phyloP scores from a whole-genome alignment of 1,140 invertebrate species.

The Euura lappo region DNA sequence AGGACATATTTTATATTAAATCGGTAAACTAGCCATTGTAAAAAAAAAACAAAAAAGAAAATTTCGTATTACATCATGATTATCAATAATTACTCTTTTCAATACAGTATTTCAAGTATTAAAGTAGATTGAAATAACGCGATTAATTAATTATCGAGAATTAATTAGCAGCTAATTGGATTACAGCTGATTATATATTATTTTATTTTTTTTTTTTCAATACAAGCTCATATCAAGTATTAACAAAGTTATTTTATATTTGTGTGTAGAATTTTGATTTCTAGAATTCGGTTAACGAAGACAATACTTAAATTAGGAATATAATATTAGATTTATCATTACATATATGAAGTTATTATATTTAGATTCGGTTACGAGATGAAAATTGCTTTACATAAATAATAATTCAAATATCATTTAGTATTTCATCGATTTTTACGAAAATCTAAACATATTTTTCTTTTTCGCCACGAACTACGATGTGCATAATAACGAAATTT shows the following conservation, averaged over 20 bases:
- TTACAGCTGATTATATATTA: neutral
- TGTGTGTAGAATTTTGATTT: neutral
- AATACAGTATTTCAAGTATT: conserved; percentile 1
- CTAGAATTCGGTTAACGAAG: neutral
- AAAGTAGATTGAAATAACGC: neutral
- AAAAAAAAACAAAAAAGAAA: neutral
- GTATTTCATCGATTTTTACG: no score
- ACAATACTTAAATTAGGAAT: neutral
- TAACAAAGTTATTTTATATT: neutral
- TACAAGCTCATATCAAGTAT: neutral
- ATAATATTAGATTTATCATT: no score
- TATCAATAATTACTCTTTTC: neutral
- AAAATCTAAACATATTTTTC: no score
- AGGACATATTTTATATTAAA: neutral
- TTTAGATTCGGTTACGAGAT: no score
- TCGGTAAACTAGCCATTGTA: neutral
- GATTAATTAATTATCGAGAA: neutral
- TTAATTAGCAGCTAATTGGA: neutral
- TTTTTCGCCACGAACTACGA: no score
- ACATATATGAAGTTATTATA: no score
- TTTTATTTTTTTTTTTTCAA: neutral
- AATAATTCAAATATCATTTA: no score
- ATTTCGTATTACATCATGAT: neutral
- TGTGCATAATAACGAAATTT: neutral
- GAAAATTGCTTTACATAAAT: no score